A percentile compares a stretch with the other conserved stretches of the same genome.
phyloP scores from a whole-genome alignment of 2,113 vertebrate species.

The Pachycephala philippinensis region DNA sequence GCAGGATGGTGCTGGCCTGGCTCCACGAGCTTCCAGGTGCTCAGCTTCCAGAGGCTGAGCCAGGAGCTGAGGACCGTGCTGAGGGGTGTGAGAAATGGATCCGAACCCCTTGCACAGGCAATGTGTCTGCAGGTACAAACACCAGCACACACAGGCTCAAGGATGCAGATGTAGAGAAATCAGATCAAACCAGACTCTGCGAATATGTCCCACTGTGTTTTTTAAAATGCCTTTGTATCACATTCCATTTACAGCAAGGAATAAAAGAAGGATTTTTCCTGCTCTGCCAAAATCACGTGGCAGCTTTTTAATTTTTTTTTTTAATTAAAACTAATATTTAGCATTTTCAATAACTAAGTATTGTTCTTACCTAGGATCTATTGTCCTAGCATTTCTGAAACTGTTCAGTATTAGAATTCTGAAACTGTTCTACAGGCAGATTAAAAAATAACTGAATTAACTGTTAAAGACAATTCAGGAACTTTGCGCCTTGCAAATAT shows the following conservation, averaged over 20 bases:
- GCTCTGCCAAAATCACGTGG: neutral
- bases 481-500: neutral
- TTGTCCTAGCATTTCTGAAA: neutral
- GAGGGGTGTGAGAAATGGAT: neutral
- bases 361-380: neutral
- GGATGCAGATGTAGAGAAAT: neutral
- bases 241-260: neutral
- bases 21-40: neutral
- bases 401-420: neutral
- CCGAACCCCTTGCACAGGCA: accelerated
- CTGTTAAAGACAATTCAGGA: neutral
- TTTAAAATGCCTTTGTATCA: neutral
- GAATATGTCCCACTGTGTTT: neutral
- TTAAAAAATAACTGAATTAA: neutral
- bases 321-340: neutral
- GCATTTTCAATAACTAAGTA: neutral
- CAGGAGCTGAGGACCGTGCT: neutral
- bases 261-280: neutral
- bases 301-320: neutral
- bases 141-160: neutral
- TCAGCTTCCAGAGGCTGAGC: neutral
- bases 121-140: neutral
- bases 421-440: neutral
- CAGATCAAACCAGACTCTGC: neutral
- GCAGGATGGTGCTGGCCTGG: neutral